Base-by-base conservation (phyloP, 2,888 invertebrate species). In the Ernsta delagoae region DNA sequence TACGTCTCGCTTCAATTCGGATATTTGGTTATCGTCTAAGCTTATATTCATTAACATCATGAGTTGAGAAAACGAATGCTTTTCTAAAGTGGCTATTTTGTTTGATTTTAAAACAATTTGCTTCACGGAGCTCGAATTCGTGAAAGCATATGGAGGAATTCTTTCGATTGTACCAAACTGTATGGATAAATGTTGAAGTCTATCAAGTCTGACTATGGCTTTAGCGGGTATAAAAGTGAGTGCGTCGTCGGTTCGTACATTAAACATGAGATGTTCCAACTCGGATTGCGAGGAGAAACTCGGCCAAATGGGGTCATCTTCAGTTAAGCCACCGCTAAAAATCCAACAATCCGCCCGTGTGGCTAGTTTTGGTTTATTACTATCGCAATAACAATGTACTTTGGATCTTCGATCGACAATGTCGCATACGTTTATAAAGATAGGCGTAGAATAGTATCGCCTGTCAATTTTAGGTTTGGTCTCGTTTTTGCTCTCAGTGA, bases 261-360 rank as follows among this genome's bases (percentile, higher is more conserved):
- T 95, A 78, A 97, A 95, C 80, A 95, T 95, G 53, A 97, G 90
- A 78, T 96, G 95, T 73, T 95, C 94, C 76, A 97, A 85, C 77
- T 95, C 94, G 5, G 95, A 94, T 84, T 97, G 97, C 9, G 96
- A 96, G 45, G 94, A 93, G 85, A 97, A 97, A 75, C 95, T 94
- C 4, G 94, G 94, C 97, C 97, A 97, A 70, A 96, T 94, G 3
- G 95, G 94, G 78, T 97, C 96, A 71, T 96, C 96, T 75, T 94
- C 94, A 0, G 95, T 94, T 73, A 96, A 93, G 9, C 90, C 91
- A 4, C 91, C 93, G 24, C 88, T 84, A 82, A 97, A 96, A 12
- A 97, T 94, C 95, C 96, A 95, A 79, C 97, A 97, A 78, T 96
- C 96, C 2, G 96, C 96, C 75, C 95, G 95, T 3, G 95, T 95